Percentiles rank a stretch among this genome's conserved stretches.
phyloP scores from a whole-genome alignment of 2,888 invertebrate genomes.

The Callyntrura sp. region DNA sequence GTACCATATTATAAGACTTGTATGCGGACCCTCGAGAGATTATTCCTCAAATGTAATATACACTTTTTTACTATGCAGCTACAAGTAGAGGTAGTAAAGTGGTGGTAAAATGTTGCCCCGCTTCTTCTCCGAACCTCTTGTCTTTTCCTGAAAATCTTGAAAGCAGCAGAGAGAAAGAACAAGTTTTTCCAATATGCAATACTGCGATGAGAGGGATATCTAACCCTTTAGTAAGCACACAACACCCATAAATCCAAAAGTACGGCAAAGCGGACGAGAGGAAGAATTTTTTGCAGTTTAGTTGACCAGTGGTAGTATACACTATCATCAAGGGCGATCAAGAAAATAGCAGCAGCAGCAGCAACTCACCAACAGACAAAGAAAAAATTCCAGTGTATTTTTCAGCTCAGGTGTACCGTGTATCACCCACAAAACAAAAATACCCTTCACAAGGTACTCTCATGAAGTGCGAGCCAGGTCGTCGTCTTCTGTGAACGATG shows the following conservation, averaged over 20 bases:
- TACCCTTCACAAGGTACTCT: slow-evolving; percentile 38
- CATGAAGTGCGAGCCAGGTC: slow-evolving; percentile 29
- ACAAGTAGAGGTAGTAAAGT: slow-evolving; percentile 24
- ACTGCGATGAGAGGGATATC: slow-evolving; percentile 7
- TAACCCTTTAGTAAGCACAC: background rate
- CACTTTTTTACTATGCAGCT: slow-evolving; percentile 9
- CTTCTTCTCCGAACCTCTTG: slow-evolving; percentile 50
- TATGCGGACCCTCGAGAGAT: background rate
- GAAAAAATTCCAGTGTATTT: slow-evolving; percentile 40
- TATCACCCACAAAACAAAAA: slow-evolving; percentile 15
- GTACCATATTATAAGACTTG: slow-evolving; percentile 18
- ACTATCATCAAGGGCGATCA: slow-evolving; percentile 42
- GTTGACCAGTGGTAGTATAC: background rate
- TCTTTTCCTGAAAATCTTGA: slow-evolving; percentile 57
- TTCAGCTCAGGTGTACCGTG: background rate
- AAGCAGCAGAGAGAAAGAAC: slow-evolving; percentile 45
- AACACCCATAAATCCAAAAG: slow-evolving; percentile 43
- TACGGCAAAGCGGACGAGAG: slow-evolving; percentile 20
- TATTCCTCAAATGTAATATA: slow-evolving; percentile 29
- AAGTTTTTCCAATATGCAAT: slow-evolving; percentile 53
- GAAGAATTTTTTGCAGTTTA: slow-evolving; percentile 51
- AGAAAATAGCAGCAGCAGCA: slow-evolving; percentile 27
- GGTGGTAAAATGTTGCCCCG: slow-evolving; percentile 51
- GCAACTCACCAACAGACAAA: background rate
- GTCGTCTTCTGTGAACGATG: slow-evolving; percentile 6